Base-by-base conservation (phyloP, 2,888 invertebrate species). In the Fragum whitleyi region DNA sequence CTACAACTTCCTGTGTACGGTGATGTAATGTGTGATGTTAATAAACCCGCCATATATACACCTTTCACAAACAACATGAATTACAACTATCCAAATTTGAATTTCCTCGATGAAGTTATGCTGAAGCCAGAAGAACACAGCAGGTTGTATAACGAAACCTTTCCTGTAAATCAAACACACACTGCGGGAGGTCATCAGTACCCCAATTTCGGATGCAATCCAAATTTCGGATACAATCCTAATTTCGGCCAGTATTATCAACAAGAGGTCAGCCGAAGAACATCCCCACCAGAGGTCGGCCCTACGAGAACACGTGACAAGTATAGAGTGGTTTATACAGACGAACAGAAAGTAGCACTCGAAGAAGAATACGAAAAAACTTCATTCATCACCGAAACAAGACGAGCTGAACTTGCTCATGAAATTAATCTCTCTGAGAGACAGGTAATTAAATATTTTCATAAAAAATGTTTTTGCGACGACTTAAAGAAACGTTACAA, bases 401-500 rank as follows among this genome's bases (percentile, higher is more conserved):
- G 65, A 42, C 23, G 65, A 16, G 65, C 39, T 9, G 65, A 65
- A 23, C 42, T 65, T 1, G n/a, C 42, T 1, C 16, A 65, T 23
- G 65, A 65, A 42, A 65, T 65, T 7, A 42, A 42, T 23, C 65
- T 65, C n/a, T 65, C 65, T 1, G 65, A 65, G 23, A 39, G 65
- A 65, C 65, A 65, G 65, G 65, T 65, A 65, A 23, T 51, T 51
- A 7, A 16, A 21, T 7, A 16, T 16, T 7, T 7, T 55, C 55
- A 16, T 55, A 55, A 16, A 16, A n/a, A 11, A 55, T 55, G 7
- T 55, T n/a, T n/a, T n/a, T n/a, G n/a, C n/a, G n/a, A n/a, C 42
- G 9, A 11, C 16, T 9, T 42, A 16, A 11, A 42, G 9, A 9
- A 9, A 42, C 16, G 11, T 42, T 42, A 16, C 42, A 42, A 42